These are phyloP conservation scores for Urocyon cinereoargenteus DNA, from an alignment of 2,797 vertebrate species.

Conservation along the genomic window DNA sequence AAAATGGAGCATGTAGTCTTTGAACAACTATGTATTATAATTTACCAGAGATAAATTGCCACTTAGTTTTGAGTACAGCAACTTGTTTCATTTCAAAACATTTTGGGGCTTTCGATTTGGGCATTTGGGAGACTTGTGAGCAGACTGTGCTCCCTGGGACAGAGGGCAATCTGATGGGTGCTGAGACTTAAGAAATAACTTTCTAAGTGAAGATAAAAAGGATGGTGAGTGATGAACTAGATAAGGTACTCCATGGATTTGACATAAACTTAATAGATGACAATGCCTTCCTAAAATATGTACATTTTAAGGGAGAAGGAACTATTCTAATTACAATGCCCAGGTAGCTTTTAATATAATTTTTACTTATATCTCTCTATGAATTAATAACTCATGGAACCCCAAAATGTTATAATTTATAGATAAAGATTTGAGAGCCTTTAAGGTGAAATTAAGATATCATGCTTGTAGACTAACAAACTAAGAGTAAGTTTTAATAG, in stretches of 20 bases:
- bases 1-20: not conserved
- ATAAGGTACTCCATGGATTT: not conserved
- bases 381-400: not conserved
- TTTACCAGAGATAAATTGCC: not conserved
- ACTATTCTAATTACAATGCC: not conserved
- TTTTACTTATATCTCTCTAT: not conserved
- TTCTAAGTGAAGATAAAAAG: not conserved
- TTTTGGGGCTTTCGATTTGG: not conserved
- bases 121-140: not conserved
- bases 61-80: not conserved
- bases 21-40: not conserved
- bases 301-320: conserved; percentile 10
- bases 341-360: not conserved
- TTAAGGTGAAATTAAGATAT: not conserved
- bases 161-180: not conserved
- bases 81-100: conserved; percentile 34
- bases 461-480: not conserved
- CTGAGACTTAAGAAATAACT: not conserved
- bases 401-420: not conserved
- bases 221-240: not conserved
- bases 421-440: not conserved
- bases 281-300: conserved; percentile 1
- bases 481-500: not conserved
- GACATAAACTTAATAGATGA: not conserved
- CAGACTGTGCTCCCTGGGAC: not conserved